Evolutionary conservation across 2,113 vertebrate species (phyloP), one percentile per base, ranked within the genome.

Genomic region (Vulpes vulpes): DNA sequence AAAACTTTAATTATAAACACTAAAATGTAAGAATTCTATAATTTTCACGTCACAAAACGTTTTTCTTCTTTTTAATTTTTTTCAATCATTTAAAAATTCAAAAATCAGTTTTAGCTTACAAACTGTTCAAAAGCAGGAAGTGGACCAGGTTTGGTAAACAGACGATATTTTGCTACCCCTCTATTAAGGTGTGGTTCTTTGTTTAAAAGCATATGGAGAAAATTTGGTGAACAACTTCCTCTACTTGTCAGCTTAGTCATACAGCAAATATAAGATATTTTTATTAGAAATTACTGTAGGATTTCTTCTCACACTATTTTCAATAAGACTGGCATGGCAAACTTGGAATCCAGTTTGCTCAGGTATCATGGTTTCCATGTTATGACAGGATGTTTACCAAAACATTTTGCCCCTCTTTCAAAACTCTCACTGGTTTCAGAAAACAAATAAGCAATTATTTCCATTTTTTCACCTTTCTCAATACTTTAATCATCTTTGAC

Each of bases 301-400:
- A 60, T 65, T 88, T 76, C 32, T 78, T 79, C 94, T 65, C 23
- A 79, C 49, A 71, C 23, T 71, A 32, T 91, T 92, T 82, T 96
- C 65, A 57, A 14, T 43, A 84, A 91, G 5, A 64, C 30, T 86
- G 53, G 11, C 11, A 69, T 55, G 32, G 7, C 64, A 87, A 85
- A 65, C 95, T 76, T 90, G 60, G 93, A 84, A 96, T 93, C 11
- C 3, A 64, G 3, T 74, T 74, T 93, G 11, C 67, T 78, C 16
- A 20, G 35, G 12, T 93, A 51, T 81, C 65, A 32, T 35, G 20
- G 20, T 43, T 95, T 93, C 43, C 43, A 10, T 78, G 1, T 74
- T 85, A 38, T 11, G 62, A 90, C 15, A 80, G 60, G 19, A 53
- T 30, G 12, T 81, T 73, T 80, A 93, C 53, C 32, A 78, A 43